Conservation (phyloP, 2,888 invertebrate species). For the Antheraea assamensis region DNA sequence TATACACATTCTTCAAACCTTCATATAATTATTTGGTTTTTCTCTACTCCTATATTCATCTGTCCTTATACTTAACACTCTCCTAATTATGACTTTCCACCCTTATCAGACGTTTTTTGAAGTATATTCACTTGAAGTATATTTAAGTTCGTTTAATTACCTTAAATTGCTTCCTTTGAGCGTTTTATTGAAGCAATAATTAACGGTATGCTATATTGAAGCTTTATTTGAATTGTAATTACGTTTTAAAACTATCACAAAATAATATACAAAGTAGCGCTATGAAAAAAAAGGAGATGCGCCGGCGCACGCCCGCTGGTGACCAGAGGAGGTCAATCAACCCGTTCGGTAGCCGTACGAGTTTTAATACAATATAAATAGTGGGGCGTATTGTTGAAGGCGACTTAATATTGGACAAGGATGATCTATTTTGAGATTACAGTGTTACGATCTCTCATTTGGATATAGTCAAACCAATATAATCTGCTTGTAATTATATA, state of each 20-base stretch:
- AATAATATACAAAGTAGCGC: slow-evolving; percentile 18
- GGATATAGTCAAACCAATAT: not conserved
- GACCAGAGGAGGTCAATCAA: slow-evolving; percentile 62
- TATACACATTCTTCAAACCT: too few relatives aligned
- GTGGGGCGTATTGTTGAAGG: slow-evolving; percentile 4
- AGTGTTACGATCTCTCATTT: not conserved
- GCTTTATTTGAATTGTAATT: not conserved
- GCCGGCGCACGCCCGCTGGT: slow-evolving; percentile 42
- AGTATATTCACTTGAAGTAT: too few relatives aligned
- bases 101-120: too few relatives aligned
- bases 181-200: not conserved
- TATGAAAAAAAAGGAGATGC: slow-evolving; percentile 44
- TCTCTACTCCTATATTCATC: too few relatives aligned
- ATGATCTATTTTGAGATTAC: not conserved
- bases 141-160: too few relatives aligned
- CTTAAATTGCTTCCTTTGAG: too few relatives aligned
- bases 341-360: slow-evolving; percentile 63
- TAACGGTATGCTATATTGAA: not conserved
- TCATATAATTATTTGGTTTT: too few relatives aligned
- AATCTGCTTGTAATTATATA: not conserved
- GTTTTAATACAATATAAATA: slow-evolving; percentile 38
- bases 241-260: slow-evolving; percentile 9
- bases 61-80: too few relatives aligned
- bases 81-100: too few relatives aligned
- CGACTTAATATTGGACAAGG: slow-evolving; percentile 7